Percentiles rank a stretch among this genome's conserved stretches.
These are phyloP conservation scores for Ameiurus melas DNA, from an alignment of 2,113 vertebrate genomes.

Conservation along the genomic window DNA sequence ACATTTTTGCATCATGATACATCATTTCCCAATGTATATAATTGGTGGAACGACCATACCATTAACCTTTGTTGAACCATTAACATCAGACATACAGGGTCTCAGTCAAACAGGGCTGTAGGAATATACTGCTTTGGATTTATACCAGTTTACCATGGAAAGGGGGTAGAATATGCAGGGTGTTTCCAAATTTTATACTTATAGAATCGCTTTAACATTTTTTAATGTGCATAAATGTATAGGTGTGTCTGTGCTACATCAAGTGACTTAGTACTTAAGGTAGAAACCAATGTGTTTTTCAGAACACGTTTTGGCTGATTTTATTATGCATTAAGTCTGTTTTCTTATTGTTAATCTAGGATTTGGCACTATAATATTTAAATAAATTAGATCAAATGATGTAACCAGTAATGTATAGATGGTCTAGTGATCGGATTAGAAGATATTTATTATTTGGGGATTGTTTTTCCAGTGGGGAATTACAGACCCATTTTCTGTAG, in stretches of 20 bases:
- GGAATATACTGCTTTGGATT: neutral
- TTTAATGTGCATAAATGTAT: neutral
- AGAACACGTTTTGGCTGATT: neutral
- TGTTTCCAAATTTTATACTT: neutral
- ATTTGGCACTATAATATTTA: neutral
- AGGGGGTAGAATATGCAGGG: neutral
- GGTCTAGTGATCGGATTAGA: neutral
- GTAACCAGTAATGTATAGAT: neutral
- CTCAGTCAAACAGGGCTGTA: neutral
- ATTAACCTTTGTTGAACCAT: neutral
- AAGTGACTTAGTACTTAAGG: neutral
- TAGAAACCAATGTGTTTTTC: neutral
- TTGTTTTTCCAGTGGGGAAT: conserved; percentile 17
- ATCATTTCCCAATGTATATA: neutral
- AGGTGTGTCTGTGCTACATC: neutral
- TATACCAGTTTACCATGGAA: neutral
- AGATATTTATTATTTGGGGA: neutral
- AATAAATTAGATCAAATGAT: neutral
- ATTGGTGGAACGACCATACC: neutral
- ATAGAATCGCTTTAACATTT: neutral
- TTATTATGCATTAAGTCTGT: neutral
- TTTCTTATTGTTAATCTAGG: neutral
- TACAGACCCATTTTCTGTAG: conserved; percentile 4
- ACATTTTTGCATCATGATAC: neutral
- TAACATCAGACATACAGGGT: neutral